A percentile compares a stretch with the other conserved stretches of the same genome.
Conservation (phyloP, 1,140 invertebrate species). For the Apis florea region DNA sequence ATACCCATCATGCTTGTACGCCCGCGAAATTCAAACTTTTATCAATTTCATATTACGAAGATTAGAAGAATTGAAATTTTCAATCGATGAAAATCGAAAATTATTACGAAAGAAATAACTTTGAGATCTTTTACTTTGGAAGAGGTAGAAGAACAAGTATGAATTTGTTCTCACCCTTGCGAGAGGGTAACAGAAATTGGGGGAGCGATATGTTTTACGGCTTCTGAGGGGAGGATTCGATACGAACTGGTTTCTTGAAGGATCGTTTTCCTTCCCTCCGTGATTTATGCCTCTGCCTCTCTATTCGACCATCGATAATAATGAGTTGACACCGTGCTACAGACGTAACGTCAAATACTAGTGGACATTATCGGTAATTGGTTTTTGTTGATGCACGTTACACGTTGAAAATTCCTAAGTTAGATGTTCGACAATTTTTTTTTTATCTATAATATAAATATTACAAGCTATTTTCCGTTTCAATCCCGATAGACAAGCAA, state of each 20-base stretch:
- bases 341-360: neutral
- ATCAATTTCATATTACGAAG: too few relatives aligned
- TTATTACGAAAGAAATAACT: too few relatives aligned
- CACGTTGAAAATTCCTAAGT: too few relatives aligned
- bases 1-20: too few relatives aligned
- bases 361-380: neutral
- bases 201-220: conserved; percentile 23
- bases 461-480: too few relatives aligned
- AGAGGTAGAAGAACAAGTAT: conserved; percentile 10
- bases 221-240: conserved; percentile 29
- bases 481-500: too few relatives aligned
- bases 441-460: too few relatives aligned
- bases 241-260: conserved; percentile 30
- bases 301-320: neutral
- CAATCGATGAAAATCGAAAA: too few relatives aligned
- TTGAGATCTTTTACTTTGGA: neutral
- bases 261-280: conserved; percentile 25
- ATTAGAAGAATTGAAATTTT: too few relatives aligned
- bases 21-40: too few relatives aligned
- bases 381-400: neutral
- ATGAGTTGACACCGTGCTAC: conserved; percentile 6
- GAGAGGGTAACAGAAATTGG: conserved; percentile 1
- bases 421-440: too few relatives aligned
- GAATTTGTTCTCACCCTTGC: conserved; percentile 30
- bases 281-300: neutral